These are phyloP conservation scores for Psococerastis gibbosa DNA, from an alignment of 2,888 invertebrate genomes.

Conservation along the genomic window DNA sequence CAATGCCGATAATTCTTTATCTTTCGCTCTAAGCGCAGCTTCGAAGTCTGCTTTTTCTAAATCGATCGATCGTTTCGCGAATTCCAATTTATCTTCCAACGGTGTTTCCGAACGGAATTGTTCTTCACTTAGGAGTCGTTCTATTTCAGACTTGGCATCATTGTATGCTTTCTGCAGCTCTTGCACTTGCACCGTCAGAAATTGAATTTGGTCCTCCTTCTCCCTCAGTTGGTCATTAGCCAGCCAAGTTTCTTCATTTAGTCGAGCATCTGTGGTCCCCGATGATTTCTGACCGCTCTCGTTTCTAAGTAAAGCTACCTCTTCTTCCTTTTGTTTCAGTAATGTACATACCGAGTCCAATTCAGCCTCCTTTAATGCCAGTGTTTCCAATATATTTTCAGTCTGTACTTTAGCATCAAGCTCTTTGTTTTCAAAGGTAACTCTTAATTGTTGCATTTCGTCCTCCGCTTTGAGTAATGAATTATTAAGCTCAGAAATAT, in stretches of 20 bases:
- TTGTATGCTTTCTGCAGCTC: conserved; percentile 5
- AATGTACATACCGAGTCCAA: too few species aligned
- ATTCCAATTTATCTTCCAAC: conserved; percentile 11
- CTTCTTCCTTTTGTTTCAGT: conserved; percentile 26
- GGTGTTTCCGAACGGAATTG: not conserved
- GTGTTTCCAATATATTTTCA: too few species aligned
- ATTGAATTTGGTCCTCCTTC: conserved; percentile 11
- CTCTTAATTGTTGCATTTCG: conserved; percentile 13
- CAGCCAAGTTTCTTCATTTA: conserved; percentile 15
- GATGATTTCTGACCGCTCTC: conserved; percentile 22
- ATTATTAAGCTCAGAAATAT: too few species aligned
- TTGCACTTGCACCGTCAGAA: conserved; percentile 12
- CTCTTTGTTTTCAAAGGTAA: not conserved
- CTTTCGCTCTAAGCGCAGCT: conserved; percentile 10
- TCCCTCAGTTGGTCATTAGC: conserved; percentile 5
- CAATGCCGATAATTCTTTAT: not conserved
- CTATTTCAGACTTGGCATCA: not conserved
- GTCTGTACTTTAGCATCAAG: not conserved
- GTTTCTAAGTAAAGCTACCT: conserved; percentile 26
- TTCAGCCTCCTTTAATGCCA: too few species aligned
- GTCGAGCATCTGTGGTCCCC: not conserved
- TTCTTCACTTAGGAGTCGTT: not conserved
- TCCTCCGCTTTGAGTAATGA: conserved; percentile 16
- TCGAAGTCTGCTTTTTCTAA: conserved; percentile 11
- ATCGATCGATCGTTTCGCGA: conserved; percentile 12